phyloP scores from a whole-genome alignment of 2,888 invertebrate species.

The Drosophila neoperkinsi region DNA sequence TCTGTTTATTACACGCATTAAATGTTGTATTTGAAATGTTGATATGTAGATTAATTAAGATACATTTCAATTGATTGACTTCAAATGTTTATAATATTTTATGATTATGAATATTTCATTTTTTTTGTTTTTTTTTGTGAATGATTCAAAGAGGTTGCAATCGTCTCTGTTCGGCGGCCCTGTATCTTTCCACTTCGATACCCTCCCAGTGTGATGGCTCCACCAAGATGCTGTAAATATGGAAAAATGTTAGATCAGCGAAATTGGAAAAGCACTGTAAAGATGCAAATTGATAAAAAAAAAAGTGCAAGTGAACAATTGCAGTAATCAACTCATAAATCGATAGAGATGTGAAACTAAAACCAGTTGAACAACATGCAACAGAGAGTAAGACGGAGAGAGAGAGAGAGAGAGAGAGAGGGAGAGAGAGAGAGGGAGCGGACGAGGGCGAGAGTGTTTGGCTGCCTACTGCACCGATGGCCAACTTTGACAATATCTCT shows the following conservation, averaged over 20 bases:
- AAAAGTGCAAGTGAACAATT: slow-evolving; percentile 28
- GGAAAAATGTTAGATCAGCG: slow-evolving; percentile 29
- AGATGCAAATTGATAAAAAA: slow-evolving; percentile 3
- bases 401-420: not conserved
- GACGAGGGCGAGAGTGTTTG: slow-evolving; percentile 12
- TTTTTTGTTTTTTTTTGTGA: not conserved
- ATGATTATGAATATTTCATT: not conserved
- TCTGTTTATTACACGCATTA: not conserved
- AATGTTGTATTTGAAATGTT: not conserved
- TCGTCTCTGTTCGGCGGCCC: slow-evolving; percentile 74
- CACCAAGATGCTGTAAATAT: slow-evolving; percentile 85
- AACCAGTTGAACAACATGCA: slow-evolving; percentile 56
- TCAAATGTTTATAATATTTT: not conserved
- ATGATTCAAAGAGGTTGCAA: not conserved
- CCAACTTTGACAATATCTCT: slow-evolving; percentile 72
- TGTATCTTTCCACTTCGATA: slow-evolving; percentile 87
- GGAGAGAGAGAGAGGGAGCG: not conserved
- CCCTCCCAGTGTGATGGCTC: slow-evolving; percentile 88
- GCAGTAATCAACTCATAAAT: slow-evolving; percentile 23
- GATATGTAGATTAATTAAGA: not conserved
- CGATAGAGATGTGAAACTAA: slow-evolving; percentile 28
- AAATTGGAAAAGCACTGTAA: slow-evolving; percentile 30
- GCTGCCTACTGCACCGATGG: slow-evolving; percentile 78
- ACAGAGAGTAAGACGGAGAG: not conserved
- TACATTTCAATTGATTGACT: not conserved